Conservation (phyloP, 1,140 invertebrate species). For the Mizuhopecten yessoensis region DNA sequence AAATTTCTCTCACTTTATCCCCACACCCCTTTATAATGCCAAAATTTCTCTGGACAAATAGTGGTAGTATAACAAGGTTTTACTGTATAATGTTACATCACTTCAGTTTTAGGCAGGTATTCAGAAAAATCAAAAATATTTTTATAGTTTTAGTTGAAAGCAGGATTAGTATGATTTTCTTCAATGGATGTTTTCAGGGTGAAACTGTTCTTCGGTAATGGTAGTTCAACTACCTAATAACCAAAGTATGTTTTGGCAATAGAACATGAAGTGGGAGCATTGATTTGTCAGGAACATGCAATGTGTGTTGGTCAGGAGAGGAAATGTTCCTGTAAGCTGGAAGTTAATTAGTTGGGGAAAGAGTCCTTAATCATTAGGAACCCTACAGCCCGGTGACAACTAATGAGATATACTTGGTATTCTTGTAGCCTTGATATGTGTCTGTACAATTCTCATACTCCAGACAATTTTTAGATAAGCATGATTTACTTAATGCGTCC, state of each 20-base stretch:
- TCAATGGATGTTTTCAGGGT: too few species aligned
- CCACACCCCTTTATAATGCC: too few species aligned
- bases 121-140: too few species aligned
- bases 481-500: neutral
- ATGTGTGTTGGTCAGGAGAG: neutral
- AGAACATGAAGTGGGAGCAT: neutral
- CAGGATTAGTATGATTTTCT: too few species aligned
- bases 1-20: too few species aligned
- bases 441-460: neutral
- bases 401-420: conserved; percentile 10
- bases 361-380: neutral
- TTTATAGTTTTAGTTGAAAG: too few species aligned
- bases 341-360: neutral
- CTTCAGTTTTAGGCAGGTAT: too few species aligned
- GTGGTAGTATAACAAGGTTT: too few species aligned
- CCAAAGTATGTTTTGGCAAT: neutral
- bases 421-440: neutral
- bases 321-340: neutral
- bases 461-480: neutral
- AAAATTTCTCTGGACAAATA: too few species aligned
- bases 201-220: neutral
- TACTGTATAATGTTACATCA: too few species aligned
- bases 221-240: neutral
- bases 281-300: conserved; percentile 8
- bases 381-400: neutral